Evolutionary conservation across 2,797 vertebrate species (phyloP).

Genomic region (Neomorphus geoffroyi): DNA sequence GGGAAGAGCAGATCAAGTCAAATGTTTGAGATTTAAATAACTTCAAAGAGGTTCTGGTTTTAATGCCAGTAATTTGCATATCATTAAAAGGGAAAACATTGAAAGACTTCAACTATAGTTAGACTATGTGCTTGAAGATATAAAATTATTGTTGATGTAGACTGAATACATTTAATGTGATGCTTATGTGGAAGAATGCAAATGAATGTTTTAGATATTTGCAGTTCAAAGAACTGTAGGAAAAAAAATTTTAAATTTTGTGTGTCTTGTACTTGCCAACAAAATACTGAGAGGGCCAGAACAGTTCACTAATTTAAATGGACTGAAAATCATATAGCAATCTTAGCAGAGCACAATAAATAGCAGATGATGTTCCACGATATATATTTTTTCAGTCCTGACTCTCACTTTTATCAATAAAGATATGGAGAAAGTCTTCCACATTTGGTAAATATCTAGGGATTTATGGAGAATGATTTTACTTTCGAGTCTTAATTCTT

Average conservation of each 20-base stretch:
- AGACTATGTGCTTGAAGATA: background rate
- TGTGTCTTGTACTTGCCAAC: background rate
- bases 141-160: background rate
- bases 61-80: conserved; percentile 14
- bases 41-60: conserved; percentile 35
- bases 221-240: background rate
- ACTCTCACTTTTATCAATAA: background rate
- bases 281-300: background rate
- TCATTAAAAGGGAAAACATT: background rate
- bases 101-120: background rate
- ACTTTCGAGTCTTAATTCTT: background rate
- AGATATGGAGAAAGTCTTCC: background rate
- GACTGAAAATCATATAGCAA: background rate
- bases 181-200: background rate
- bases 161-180: background rate
- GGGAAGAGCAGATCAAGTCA: background rate
- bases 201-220: background rate
- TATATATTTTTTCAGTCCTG: background rate
- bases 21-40: conserved; percentile 30
- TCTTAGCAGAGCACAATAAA: background rate
- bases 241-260: background rate
- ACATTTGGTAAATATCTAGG: background rate
- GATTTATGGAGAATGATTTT: background rate
- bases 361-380: background rate
- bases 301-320: background rate